These are phyloP conservation scores for Limnephilus auricula DNA, from an alignment of 2,888 invertebrate genomes.

Conservation along the genomic window DNA sequence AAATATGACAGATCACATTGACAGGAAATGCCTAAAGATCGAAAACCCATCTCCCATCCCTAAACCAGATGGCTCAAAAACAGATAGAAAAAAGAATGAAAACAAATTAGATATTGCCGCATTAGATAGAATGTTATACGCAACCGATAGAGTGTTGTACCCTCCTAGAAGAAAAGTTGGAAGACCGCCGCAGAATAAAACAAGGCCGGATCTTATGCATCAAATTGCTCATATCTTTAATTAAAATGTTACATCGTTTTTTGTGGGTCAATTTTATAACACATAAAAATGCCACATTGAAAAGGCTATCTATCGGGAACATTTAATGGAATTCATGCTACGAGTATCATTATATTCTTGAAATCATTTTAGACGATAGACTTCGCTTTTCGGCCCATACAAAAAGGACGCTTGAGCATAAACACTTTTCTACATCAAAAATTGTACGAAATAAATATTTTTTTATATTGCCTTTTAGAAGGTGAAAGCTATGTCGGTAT, in stretches of 20 bases:
- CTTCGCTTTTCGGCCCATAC: too few relatives aligned
- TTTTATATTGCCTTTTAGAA: too few relatives aligned
- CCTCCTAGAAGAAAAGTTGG: constrained; percentile 87
- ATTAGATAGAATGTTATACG: constrained; percentile 84
- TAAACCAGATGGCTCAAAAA: constrained; percentile 56
- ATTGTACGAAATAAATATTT: too few relatives aligned
- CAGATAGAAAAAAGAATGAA: constrained; percentile 70
- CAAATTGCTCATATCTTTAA: background rate
- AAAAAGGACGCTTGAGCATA: too few relatives aligned
- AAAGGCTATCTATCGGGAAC: too few relatives aligned
- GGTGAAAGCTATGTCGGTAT: too few relatives aligned
- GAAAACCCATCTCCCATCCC: constrained; percentile 55
- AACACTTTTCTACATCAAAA: too few relatives aligned
- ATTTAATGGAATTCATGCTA: too few relatives aligned
- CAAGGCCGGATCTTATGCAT: background rate
- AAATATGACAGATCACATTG: constrained; percentile 41
- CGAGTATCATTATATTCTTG: too few relatives aligned
- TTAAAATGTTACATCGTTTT: background rate
- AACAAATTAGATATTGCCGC: constrained; percentile 77
- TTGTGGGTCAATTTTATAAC: background rate
- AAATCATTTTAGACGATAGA: too few relatives aligned
- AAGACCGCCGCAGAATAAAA: constrained; percentile 78
- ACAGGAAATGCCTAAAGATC: constrained; percentile 51
- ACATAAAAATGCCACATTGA: background rate
- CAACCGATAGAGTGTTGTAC: constrained; percentile 86